These are phyloP conservation scores for Procambarus clarkii DNA, from an alignment of 1,140 invertebrate genomes.

Conservation along the genomic window DNA sequence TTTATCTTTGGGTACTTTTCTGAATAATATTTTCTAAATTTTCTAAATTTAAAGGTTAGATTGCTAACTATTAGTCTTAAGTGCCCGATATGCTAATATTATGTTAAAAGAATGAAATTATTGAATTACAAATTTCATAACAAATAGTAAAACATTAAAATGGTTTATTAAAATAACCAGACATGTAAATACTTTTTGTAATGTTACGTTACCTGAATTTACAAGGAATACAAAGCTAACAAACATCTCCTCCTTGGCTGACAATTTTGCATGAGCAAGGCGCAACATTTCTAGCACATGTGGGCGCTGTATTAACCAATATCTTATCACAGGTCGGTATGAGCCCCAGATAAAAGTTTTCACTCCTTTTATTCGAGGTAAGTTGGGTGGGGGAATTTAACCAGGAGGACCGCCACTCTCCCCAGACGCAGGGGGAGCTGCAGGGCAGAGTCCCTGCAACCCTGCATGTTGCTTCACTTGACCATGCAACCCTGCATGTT, in stretches of 20 bases:
- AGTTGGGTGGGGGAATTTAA: slow-evolving; percentile 15
- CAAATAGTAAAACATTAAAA: too few species aligned
- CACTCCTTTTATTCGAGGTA: slow-evolving; percentile 55
- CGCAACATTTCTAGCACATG: not conserved
- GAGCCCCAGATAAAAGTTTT: slow-evolving; percentile 59
- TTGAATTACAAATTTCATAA: too few species aligned
- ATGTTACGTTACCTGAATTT: too few species aligned
- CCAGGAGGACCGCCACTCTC: not conserved
- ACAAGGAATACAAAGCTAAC: too few species aligned
- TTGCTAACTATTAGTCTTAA: too few species aligned
- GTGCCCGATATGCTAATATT: too few species aligned
- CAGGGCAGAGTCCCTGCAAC: not conserved
- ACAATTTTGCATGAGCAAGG: not conserved
- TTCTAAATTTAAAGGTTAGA: too few species aligned
- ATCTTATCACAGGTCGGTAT: slow-evolving; percentile 56
- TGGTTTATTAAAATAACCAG: too few species aligned
- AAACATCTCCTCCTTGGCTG: not conserved
- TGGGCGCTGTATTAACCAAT: slow-evolving; percentile 22
- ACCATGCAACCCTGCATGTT: not conserved
- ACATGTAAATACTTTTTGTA: too few species aligned
- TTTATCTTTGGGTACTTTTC: too few species aligned
- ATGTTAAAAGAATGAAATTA: too few species aligned
- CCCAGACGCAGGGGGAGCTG: not conserved
- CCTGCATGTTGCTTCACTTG: not conserved
- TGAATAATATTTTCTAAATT: too few species aligned